Conservation (phyloP, 2,888 invertebrate genomes). For the Pseudeuparius sepicola region DNA sequence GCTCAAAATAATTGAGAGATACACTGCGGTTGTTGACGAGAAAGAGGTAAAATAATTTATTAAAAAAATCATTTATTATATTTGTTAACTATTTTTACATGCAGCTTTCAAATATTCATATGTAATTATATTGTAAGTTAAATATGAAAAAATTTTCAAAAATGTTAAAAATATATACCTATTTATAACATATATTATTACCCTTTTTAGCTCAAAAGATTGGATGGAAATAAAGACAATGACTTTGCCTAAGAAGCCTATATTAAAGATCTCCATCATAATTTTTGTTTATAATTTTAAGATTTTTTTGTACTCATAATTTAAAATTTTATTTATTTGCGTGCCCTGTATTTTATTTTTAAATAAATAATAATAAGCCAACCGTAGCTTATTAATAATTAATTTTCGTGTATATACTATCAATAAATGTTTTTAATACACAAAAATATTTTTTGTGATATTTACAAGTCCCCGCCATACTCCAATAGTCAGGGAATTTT, state of each 20-base stretch:
- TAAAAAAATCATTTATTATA: constrained; percentile 4
- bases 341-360: not conserved
- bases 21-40: constrained; percentile 50
- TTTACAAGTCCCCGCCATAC: no score
- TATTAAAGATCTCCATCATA: no score
- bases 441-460: no score
- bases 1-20: constrained; percentile 41
- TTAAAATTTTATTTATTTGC: no score
- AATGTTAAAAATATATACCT: not conserved
- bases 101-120: constrained; percentile 1
- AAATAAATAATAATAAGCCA: not conserved
- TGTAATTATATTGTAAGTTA: constrained; percentile 1
- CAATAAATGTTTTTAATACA: no score
- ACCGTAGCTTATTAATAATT: constrained; percentile 1
- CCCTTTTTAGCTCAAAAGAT: constrained; percentile 25
- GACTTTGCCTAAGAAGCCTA: constrained; percentile 20
- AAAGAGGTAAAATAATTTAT: constrained; percentile 52
- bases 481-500: no score
- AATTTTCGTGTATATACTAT: not conserved
- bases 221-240: constrained; percentile 24
- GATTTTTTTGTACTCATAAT: no score
- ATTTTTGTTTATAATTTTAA: no score
- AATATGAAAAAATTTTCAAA: not conserved
- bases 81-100: no score
- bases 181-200: constrained; percentile 9